Base-by-base conservation (phyloP, 2,888 invertebrate genomes). In the Caenorhabditis sp. region DNA sequence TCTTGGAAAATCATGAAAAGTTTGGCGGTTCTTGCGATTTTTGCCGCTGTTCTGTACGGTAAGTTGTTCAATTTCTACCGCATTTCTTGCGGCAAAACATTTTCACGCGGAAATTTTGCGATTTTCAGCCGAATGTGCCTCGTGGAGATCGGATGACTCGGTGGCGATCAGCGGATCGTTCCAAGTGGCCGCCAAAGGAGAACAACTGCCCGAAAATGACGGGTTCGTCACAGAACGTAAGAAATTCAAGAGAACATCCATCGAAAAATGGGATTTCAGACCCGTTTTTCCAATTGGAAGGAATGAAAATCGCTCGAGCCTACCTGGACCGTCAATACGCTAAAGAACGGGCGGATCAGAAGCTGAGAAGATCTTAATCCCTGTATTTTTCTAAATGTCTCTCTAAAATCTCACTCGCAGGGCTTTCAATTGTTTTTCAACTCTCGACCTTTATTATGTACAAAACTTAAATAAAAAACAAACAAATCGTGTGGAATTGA, bases 251-350 rank as follows among this genome's bases (percentile, higher is more conserved):
- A 17, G 13, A 7, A 3, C 9, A 13, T 13, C 35, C 9, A 30
- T 30, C 9, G n/a, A 39, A 39, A 43, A 15, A 9, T 45, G 15
- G 45, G 1, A 32, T 55, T 68, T 37, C 48, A 77, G 77, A 77
- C 50, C 77, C 77, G 48, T 71, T 77, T 20, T 77, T 77, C 24
- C 61, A 77, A 65, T 26, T 77, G 11, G 77, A 77, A 61, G 77
- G 43, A 2, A 77, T 77, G 77, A 77, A 77, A 39, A 71, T 77
- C 8, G 77, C 77, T 2, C 22, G 77, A 61, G 77, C 77, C 13
- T 77, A 72, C 37, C 46, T 77, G 61, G 77, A 77, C 37, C 37
- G 61, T 22, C 70, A 76, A 30, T 70, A 70, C 26, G 76, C 70
- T n/a, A 63, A 76, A 17, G 76, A 76, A 48, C 15, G 68, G 15